Percentiles rank a stretch among this genome's conserved stretches.
Conservation (phyloP, 2,797 vertebrate genomes). For the Sebastes ruberrimus region DNA sequence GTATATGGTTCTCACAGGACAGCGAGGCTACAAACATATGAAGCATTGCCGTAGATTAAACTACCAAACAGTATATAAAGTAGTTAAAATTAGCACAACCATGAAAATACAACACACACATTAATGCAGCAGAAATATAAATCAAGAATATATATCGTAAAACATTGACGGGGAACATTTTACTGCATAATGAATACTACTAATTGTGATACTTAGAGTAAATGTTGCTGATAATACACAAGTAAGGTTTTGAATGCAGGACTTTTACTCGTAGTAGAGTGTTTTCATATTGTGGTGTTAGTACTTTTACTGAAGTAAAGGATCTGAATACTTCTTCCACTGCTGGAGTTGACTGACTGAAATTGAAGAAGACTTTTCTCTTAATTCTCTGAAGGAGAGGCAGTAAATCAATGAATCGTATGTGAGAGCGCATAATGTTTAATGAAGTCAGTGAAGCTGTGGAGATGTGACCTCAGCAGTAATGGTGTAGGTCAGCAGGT, state of each 20-base stretch:
- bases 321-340: background rate
- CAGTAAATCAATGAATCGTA: slow-evolving; percentile 32
- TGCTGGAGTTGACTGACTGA: background rate
- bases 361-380: background rate
- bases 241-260: too few relatives aligned
- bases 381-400: background rate
- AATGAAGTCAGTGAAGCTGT: slow-evolving; percentile 7
- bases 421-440: background rate
- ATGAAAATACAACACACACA: too few relatives aligned
- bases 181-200: too few relatives aligned
- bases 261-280: background rate
- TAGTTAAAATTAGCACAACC: background rate
- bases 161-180: too few relatives aligned
- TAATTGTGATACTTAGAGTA: background rate
- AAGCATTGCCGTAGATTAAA: background rate
- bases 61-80: background rate
- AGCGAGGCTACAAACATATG: background rate
- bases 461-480: slow-evolving; percentile 32
- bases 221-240: background rate
- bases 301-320: background rate
- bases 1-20: too few relatives aligned
- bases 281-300: too few relatives aligned
- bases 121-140: too few relatives aligned
- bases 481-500: slow-evolving; percentile 19
- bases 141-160: too few relatives aligned